Conservation (phyloP, 2,797 vertebrate species). For the Microhierax caerulescens region DNA sequence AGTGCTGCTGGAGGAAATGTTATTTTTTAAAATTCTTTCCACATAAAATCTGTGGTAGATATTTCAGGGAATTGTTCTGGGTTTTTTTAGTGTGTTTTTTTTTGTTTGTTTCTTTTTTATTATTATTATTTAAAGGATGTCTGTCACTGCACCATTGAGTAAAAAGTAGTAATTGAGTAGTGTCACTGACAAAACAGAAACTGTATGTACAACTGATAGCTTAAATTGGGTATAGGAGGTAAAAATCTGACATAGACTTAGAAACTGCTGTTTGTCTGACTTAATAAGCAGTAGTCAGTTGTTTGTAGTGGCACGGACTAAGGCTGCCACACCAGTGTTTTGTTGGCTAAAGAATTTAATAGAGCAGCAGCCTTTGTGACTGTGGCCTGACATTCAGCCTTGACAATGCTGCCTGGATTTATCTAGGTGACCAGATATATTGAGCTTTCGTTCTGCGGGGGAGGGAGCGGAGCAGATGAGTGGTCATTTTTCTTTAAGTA, state of each 20-base stretch:
- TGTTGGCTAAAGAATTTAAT: constrained; percentile 28
- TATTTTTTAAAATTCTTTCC: background rate
- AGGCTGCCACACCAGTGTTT: constrained; percentile 45
- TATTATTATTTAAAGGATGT: background rate
- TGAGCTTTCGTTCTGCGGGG: constrained; percentile 33
- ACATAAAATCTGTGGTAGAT: background rate
- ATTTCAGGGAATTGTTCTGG: background rate
- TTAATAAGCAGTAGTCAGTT: background rate
- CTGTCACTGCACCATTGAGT: background rate
- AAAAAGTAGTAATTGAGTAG: background rate
- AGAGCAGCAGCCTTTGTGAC: constrained; percentile 38
- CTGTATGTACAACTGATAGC: background rate
- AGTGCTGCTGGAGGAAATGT: background rate
- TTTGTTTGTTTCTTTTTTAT: background rate
- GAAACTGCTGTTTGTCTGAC: constrained; percentile 28
- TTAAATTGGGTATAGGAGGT: constrained; percentile 52
- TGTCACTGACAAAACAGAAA: background rate
- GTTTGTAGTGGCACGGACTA: background rate
- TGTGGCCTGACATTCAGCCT: constrained; percentile 30
- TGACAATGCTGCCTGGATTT: constrained; percentile 55
- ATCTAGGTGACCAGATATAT: constrained; percentile 57
- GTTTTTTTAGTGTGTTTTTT: background rate
- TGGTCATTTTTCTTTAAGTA: constrained; percentile 55
- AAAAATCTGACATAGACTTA: constrained; percentile 28
- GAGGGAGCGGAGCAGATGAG: background rate